Conservation (phyloP, 2,888 invertebrate species). For the Boloria selene region DNA sequence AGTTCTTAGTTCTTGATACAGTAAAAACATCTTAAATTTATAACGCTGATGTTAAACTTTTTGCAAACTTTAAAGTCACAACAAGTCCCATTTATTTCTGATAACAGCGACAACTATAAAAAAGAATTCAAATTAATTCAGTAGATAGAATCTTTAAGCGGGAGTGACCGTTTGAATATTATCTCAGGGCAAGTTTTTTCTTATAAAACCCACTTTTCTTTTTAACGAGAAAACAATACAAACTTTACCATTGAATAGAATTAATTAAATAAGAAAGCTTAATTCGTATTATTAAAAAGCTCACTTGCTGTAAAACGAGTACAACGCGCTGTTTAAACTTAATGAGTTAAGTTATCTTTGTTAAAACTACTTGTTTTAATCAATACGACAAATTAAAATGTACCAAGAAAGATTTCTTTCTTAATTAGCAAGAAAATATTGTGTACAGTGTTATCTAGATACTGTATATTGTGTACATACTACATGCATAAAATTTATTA, state of each 20-base stretch:
- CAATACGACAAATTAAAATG: neutral
- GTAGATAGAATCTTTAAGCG: slow-evolving; percentile 65
- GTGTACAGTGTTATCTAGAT: too few species aligned
- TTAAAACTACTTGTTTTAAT: neutral
- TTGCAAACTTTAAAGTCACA: slow-evolving; percentile 36
- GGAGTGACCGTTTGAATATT: slow-evolving; percentile 58
- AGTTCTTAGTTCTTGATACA: slow-evolving; percentile 10
- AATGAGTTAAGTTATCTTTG: slow-evolving; percentile 7
- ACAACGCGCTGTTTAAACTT: neutral
- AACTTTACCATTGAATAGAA: slow-evolving; percentile 75
- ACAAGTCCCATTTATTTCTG: slow-evolving; percentile 49
- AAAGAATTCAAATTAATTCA: slow-evolving; percentile 73
- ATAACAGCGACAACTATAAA: slow-evolving; percentile 53
- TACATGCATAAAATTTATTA: too few species aligned
- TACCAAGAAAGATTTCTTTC: too few species aligned
- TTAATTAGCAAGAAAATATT: too few species aligned
- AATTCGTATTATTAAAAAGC: slow-evolving; percentile 69
- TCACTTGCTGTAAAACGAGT: slow-evolving; percentile 41
- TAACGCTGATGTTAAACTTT: slow-evolving; percentile 34
- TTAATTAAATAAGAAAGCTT: slow-evolving; percentile 66
- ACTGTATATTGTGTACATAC: too few species aligned
- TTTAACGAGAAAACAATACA: slow-evolving; percentile 65
- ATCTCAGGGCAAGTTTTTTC: slow-evolving; percentile 49
- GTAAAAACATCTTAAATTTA: slow-evolving; percentile 36
- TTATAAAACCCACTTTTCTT: slow-evolving; percentile 50